These are phyloP conservation scores for Phymanthus crucifer DNA, from an alignment of 92 coral and sea anemone species.

Conservation along the genomic window DNA sequence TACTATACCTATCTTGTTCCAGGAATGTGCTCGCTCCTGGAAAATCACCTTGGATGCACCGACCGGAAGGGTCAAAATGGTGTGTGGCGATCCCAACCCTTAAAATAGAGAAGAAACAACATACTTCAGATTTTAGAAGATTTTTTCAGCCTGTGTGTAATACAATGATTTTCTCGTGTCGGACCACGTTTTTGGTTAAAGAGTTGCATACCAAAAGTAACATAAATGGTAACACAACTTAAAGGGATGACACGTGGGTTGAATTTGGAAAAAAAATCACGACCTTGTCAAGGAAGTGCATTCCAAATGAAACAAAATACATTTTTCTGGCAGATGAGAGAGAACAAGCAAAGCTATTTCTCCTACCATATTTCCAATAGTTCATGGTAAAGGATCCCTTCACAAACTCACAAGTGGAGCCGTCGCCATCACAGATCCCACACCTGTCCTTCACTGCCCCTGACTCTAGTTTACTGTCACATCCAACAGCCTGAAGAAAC, in stretches of 20 bases:
- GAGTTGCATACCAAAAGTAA: no score
- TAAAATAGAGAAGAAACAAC: not conserved
- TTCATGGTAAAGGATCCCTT: slow-evolving; percentile 28
- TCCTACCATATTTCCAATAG: slow-evolving; percentile 40
- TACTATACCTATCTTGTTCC: slow-evolving; percentile 54
- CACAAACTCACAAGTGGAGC: slow-evolving; percentile 31
- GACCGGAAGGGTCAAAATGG: slow-evolving; percentile 51
- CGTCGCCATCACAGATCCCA: slow-evolving; percentile 44
- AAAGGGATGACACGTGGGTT: not conserved
- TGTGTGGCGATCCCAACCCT: slow-evolving; percentile 45
- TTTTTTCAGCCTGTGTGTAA: no score
- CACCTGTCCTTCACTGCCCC: slow-evolving; percentile 42
- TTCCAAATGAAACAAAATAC: not conserved
- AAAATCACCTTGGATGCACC: slow-evolving; percentile 57
- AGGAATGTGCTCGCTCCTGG: slow-evolving; percentile 26
- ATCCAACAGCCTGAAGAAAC: slow-evolving; percentile 43
- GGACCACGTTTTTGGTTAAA: no score
- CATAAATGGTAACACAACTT: not conserved
- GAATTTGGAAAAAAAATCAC: no score
- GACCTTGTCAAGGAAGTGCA: not conserved
- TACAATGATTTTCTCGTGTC: no score
- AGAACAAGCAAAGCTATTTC: no score
- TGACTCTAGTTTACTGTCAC: slow-evolving; percentile 45
- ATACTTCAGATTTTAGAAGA: not conserved
- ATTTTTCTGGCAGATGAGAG: not conserved